phyloP scores from a whole-genome alignment of 2,797 vertebrate species.

The Fratercula arctica region DNA sequence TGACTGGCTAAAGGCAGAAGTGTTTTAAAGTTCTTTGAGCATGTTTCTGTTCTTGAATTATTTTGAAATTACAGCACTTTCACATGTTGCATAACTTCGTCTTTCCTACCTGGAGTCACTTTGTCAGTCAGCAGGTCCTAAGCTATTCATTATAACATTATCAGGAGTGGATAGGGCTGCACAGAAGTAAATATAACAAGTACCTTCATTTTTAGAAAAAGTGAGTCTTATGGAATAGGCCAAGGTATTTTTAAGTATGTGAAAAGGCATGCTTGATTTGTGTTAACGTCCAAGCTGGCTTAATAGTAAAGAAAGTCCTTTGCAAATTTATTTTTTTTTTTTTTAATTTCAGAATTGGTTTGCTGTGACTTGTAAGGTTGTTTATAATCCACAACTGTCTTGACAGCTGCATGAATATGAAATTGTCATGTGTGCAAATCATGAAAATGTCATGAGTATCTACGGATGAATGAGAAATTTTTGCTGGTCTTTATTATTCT shows the following conservation, averaged over 20 bases:
- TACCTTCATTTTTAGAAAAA: background rate
- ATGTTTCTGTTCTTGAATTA: background rate
- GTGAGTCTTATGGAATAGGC: background rate
- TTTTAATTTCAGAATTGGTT: background rate
- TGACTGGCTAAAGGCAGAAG: background rate
- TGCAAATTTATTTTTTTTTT: background rate
- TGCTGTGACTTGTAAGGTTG: background rate
- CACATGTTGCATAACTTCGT: background rate
- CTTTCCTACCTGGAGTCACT: background rate
- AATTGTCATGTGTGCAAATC: background rate
- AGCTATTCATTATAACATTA: background rate
- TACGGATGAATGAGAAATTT: background rate
- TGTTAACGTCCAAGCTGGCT: background rate
- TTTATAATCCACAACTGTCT: background rate
- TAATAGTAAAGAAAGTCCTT: background rate
- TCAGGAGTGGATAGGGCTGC: background rate
- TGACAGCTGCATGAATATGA: background rate
- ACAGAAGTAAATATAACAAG: background rate
- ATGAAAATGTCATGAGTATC: background rate
- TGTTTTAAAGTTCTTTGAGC: background rate
- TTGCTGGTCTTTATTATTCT: background rate
- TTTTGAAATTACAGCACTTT: background rate
- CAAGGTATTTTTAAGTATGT: background rate
- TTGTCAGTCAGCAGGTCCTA: background rate
- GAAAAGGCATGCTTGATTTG: background rate